phyloP scores from a whole-genome alignment of 2,113 vertebrate species.

The Geococcyx californianus region DNA sequence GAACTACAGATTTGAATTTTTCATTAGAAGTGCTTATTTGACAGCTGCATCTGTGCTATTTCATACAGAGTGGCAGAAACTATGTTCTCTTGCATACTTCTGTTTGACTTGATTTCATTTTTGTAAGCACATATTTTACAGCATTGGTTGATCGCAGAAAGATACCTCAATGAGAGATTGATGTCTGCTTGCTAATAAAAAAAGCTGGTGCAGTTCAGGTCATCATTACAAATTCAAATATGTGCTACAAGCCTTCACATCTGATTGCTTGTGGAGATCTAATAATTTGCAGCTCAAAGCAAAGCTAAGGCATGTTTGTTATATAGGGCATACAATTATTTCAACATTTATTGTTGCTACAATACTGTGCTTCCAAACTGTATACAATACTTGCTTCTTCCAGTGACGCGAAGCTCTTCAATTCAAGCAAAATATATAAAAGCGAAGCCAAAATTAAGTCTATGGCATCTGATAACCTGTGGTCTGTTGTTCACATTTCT shows the following conservation, averaged over 20 bases:
- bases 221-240: neutral
- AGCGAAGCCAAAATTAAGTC: neutral
- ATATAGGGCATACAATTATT: neutral
- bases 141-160: neutral
- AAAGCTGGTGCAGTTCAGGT: neutral
- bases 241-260: neutral
- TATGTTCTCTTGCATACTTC: neutral
- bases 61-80: neutral
- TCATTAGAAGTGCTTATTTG: neutral
- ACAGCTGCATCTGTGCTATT: neutral
- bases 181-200: neutral
- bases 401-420: neutral
- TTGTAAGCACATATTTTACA: neutral
- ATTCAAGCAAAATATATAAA: neutral
- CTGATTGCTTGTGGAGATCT: neutral
- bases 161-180: neutral
- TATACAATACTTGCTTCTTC: neutral
- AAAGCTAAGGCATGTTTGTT: neutral
- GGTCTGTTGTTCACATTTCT: neutral
- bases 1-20: neutral
- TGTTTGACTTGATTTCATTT: neutral
- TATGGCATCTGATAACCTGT: neutral
- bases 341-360: neutral
- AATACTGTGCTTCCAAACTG: neutral
- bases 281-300: neutral